phyloP scores from a whole-genome alignment of 2,113 vertebrate genomes.

The Leucosticte australis region DNA sequence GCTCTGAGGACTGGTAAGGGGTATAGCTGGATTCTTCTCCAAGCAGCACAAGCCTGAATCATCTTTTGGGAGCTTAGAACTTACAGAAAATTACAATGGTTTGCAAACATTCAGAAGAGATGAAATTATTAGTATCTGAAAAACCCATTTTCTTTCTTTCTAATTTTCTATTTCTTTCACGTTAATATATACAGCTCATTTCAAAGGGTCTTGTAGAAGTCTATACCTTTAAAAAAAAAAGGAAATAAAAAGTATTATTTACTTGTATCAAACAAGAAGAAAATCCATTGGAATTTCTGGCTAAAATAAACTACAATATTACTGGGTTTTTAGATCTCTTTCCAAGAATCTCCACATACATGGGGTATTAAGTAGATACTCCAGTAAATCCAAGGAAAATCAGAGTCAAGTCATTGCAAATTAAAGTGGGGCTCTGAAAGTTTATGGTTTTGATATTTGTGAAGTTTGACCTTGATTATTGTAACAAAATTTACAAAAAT shows the following conservation, averaged over 20 bases:
- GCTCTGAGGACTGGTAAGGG: background rate
- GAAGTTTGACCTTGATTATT: background rate
- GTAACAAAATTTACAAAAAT: background rate
- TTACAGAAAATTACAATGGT: background rate
- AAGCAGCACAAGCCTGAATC: background rate
- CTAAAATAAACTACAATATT: background rate
- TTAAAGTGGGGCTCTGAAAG: background rate
- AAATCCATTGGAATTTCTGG: background rate
- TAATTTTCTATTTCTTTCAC: background rate
- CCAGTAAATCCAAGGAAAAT: background rate
- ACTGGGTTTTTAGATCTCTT: background rate
- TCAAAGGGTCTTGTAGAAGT: background rate
- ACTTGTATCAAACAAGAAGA: background rate
- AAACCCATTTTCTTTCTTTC: background rate
- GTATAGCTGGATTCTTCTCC: background rate
- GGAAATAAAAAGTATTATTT: background rate
- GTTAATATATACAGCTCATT: background rate
- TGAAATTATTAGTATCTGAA: background rate
- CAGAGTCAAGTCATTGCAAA: background rate
- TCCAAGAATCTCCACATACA: background rate
- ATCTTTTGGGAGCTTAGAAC: background rate
- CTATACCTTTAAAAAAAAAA: background rate
- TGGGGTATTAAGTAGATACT: background rate
- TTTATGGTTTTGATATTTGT: background rate
- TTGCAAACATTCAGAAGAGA: slow-evolving; percentile 2